phyloP scores from a whole-genome alignment of 2,113 vertebrate genomes.

The Sterrhoptilus dennistouni region DNA sequence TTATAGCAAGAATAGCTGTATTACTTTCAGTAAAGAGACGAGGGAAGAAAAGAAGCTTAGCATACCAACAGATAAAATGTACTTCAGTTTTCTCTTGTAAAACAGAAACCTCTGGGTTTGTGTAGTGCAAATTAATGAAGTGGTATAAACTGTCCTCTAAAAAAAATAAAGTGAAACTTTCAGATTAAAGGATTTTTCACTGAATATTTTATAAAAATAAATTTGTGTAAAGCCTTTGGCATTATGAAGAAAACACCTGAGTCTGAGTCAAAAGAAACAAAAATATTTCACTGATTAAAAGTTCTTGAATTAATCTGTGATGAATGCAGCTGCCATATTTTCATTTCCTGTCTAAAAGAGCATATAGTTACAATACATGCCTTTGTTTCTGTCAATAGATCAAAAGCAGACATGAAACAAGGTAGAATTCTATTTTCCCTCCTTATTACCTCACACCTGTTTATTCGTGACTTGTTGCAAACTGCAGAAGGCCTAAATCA shows the following conservation, averaged over 20 bases:
- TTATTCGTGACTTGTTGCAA: not conserved
- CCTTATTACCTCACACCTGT: not conserved
- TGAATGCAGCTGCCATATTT: not conserved
- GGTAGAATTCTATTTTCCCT: not conserved
- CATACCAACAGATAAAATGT: constrained; percentile 45
- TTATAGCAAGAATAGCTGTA: not conserved
- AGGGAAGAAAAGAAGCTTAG: constrained; percentile 54
- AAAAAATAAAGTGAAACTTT: constrained; percentile 29
- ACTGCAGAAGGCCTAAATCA: not conserved
- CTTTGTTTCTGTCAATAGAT: constrained; percentile 32
- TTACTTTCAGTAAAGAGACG: not conserved
- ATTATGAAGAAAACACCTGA: constrained; percentile 1
- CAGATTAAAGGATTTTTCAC: constrained; percentile 62
- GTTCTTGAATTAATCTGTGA: constrained; percentile 19
- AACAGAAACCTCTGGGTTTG: constrained; percentile 34
- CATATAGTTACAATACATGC: not conserved
- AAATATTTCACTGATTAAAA: constrained; percentile 50
- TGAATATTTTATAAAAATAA: constrained; percentile 38
- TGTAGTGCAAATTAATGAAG: constrained; percentile 54
- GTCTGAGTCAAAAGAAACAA: not conserved
- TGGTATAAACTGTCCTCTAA: constrained; percentile 13
- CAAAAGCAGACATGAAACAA: constrained; percentile 9
- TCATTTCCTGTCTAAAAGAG: not conserved
- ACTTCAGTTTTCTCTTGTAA: constrained; percentile 22
- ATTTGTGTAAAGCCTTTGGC: not conserved